Percentiles rank a stretch among this genome's conserved stretches.
Conservation (phyloP, 2,113 vertebrate genomes). For the Platysteira castanea region DNA sequence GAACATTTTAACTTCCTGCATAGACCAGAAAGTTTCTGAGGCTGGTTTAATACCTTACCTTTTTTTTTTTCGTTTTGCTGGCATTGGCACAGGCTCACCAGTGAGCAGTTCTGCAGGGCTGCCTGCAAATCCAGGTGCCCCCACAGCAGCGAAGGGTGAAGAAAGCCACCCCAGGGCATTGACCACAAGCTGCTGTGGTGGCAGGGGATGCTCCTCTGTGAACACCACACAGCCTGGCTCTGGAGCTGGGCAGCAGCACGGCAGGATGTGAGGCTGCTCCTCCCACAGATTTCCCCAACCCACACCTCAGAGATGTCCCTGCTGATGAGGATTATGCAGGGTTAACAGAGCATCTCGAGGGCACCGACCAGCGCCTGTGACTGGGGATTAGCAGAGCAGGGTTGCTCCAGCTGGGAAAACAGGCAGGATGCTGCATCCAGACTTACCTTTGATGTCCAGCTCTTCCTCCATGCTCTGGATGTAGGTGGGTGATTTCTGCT, state of each 20-base stretch:
- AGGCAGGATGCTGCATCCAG: not conserved
- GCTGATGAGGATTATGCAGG: not conserved
- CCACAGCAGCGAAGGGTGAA: rapidly evolving
- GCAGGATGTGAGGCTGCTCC: not conserved
- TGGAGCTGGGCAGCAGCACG: not conserved
- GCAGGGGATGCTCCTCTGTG: not conserved
- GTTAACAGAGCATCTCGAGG: not conserved
- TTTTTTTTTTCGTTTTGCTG: not conserved
- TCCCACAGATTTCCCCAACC: not conserved
- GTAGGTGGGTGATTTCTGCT: slow-evolving; percentile 89
- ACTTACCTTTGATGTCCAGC: slow-evolving; percentile 78
- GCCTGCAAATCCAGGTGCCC: not conserved
- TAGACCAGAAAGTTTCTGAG: not conserved
- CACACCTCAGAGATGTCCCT: not conserved
- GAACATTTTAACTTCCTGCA: not conserved
- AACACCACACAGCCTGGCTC: not conserved
- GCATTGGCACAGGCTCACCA: not conserved
- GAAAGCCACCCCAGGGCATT: not conserved
- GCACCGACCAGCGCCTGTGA: not conserved
- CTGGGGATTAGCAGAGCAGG: not conserved
- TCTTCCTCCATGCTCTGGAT: slow-evolving; percentile 89
- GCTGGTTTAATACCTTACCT: not conserved
- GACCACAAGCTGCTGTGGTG: not conserved
- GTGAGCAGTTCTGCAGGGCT: not conserved
- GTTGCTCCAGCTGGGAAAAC: rapidly evolving